phyloP scores from a whole-genome alignment of 2,888 invertebrate species.

The Beris chalybata region DNA sequence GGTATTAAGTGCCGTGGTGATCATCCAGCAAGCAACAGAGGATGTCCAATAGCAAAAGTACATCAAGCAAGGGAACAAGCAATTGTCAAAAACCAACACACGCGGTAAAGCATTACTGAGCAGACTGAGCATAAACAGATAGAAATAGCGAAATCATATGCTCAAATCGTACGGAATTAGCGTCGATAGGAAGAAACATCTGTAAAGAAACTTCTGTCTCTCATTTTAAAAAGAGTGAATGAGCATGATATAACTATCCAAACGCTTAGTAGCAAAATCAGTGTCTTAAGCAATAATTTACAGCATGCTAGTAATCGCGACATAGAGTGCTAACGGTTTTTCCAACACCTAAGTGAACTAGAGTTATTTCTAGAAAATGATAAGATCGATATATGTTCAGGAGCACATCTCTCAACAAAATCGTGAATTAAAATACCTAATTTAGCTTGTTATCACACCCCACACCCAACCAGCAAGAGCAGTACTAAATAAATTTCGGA shows the following conservation, averaged over 20 bases:
- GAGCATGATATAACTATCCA: slow-evolving; percentile 1
- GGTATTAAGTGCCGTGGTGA: slow-evolving; percentile 40
- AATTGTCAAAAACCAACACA: slow-evolving; percentile 12
- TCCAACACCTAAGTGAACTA: no score
- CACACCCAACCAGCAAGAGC: no score
- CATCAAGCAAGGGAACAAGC: slow-evolving; percentile 34
- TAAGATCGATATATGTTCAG: no score
- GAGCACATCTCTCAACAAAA: no score
- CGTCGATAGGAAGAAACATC: not conserved
- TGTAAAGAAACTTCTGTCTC: not conserved
- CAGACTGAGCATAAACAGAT: not conserved
- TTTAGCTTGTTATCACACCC: no score
- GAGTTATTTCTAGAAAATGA: no score
- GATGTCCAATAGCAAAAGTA: slow-evolving; percentile 36
- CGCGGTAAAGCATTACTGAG: not conserved
- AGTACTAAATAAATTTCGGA: no score
- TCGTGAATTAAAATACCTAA: no score
- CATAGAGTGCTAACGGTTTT: no score
- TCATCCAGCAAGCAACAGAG: slow-evolving; percentile 43
- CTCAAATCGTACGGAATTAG: not conserved
- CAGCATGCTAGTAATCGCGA: no score
- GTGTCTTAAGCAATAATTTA: no score
- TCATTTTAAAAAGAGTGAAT: slow-evolving; percentile 5
- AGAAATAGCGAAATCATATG: no score
- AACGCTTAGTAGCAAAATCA: not conserved